Percentiles rank a stretch among this genome's conserved stretches.
phyloP scores from a whole-genome alignment of 2,888 invertebrate species.

The Teinopalpus imperialis region DNA sequence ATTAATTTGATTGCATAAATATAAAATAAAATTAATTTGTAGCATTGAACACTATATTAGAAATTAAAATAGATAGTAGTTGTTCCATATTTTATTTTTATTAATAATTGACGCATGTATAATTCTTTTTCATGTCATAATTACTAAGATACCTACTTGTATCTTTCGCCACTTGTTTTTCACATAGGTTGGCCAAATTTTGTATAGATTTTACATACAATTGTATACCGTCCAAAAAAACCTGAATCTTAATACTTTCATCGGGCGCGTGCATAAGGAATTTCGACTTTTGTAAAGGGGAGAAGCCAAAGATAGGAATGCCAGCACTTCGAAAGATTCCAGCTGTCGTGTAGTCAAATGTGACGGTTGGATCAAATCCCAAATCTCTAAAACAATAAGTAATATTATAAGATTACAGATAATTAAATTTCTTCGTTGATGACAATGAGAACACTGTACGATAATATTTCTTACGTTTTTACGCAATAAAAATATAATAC shows the following conservation, averaged over 20 bases:
- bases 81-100: too few species aligned
- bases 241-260: neutral
- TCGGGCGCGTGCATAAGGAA: constrained; percentile 5
- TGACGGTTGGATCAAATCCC: constrained; percentile 2
- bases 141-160: constrained; percentile 4
- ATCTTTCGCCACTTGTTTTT: constrained; percentile 10
- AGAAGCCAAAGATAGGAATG: constrained; percentile 7
- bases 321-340: constrained; percentile 5
- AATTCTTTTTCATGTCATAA: neutral
- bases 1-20: too few species aligned
- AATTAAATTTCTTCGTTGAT: too few species aligned
- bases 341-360: constrained; percentile 10
- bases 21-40: too few species aligned
- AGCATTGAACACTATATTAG: too few species aligned
- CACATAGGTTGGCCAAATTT: constrained; percentile 9
- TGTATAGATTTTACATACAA: constrained; percentile 6
- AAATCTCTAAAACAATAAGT: constrained; percentile 4
- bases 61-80: too few species aligned
- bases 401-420: too few species aligned
- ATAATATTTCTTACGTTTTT: too few species aligned
- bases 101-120: too few species aligned
- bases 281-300: constrained; percentile 5
- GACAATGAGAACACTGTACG: too few species aligned
- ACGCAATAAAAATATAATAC: too few species aligned
- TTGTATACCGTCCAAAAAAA: constrained; percentile 3